Conservation (phyloP, 2,888 invertebrate genomes). For the Drosophila anomelani region DNA sequence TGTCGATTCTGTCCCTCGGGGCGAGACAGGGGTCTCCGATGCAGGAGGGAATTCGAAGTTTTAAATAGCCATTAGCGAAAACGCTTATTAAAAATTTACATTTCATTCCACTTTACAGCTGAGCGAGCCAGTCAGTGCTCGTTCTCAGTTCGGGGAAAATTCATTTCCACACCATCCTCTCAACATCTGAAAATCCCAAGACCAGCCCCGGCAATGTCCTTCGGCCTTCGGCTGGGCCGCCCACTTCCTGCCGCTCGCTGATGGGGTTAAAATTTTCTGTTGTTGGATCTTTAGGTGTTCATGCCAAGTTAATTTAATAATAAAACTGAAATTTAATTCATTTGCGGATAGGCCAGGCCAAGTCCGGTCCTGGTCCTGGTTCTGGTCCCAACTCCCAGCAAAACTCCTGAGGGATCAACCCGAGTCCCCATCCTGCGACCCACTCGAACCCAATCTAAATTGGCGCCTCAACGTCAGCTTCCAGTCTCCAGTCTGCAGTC, state of each 20-base stretch:
- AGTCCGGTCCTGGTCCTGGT: slow-evolving; percentile 34
- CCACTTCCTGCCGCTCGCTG: slow-evolving; percentile 33
- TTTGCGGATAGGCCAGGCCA: slow-evolving; percentile 79
- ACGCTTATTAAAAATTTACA: slow-evolving; percentile 84
- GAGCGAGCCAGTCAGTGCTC: slow-evolving; percentile 58
- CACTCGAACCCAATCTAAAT: slow-evolving; percentile 45
- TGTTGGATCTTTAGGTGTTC: slow-evolving; percentile 81
- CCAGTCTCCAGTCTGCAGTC: background rate
- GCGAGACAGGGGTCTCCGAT: slow-evolving; percentile 10
- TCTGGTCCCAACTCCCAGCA: slow-evolving; percentile 20
- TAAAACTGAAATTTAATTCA: slow-evolving; percentile 83
- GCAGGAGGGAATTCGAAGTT: slow-evolving; percentile 64
- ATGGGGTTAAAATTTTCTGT: slow-evolving; percentile 55
- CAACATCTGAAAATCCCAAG: slow-evolving; percentile 12
- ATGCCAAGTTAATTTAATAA: slow-evolving; percentile 83
- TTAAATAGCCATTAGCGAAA: slow-evolving; percentile 84
- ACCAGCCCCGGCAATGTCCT: slow-evolving; percentile 1
- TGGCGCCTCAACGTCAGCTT: slow-evolving; percentile 50
- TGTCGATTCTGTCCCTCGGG: slow-evolving; percentile 53
- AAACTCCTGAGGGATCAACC: slow-evolving; percentile 71
- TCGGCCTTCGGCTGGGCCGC: slow-evolving; percentile 18
- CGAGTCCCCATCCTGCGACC: slow-evolving; percentile 8
- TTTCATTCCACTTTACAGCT: slow-evolving; percentile 82
- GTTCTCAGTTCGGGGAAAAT: slow-evolving; percentile 43
- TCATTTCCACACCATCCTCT: slow-evolving; percentile 38